Base-by-base conservation (phyloP, 2,888 invertebrate genomes). In the Trissolcus japonicus region DNA sequence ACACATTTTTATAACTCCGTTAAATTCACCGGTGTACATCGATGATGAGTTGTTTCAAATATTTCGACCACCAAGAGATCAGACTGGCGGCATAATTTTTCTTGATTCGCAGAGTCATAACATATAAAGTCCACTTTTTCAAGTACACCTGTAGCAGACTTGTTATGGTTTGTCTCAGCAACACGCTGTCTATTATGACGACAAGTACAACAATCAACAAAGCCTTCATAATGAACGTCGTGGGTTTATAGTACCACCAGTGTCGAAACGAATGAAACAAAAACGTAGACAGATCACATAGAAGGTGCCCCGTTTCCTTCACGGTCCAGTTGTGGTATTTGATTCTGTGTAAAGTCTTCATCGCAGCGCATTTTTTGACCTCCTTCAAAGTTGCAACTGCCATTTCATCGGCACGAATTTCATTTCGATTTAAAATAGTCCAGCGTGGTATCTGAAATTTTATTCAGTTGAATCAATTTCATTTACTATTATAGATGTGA, bases 241-340 rank as follows among this genome's bases (percentile, higher is more conserved):
- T 61, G 6, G 68, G 68, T 25, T 61, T 69, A 17, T 61, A 61
- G 40, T 61, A 61, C 68, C 68, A 69, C 61, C 54, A 69, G 46
- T 69, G 16, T 21, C 68, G 25, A 55, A 19, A 54, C 16, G 55
- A 48, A 16, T 69, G 68, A 48, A 61, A 69, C 4, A 69, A 13
- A 55, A 69, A 69, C 19, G 13, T 40, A 9, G 61, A 61, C 25
- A 69, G 21, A 41, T 69, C 68, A 13, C 3, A 21, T 14, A 69
- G 40, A 11, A 69, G 55, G 51, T 61, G 13, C 6, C n/a, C 6
- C 4, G 68, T 55, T 55, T 69, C 61, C 17, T 55, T 61, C 1
- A 61, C 7, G 4, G 61, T 69, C 68, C 68, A 69, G 13, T 54
- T 60, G 13, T 69, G 54, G 11, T 69, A 69, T 17, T 59, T 60